Base-by-base conservation (phyloP, 1,140 invertebrate species). In the Hetaerina americana region DNA sequence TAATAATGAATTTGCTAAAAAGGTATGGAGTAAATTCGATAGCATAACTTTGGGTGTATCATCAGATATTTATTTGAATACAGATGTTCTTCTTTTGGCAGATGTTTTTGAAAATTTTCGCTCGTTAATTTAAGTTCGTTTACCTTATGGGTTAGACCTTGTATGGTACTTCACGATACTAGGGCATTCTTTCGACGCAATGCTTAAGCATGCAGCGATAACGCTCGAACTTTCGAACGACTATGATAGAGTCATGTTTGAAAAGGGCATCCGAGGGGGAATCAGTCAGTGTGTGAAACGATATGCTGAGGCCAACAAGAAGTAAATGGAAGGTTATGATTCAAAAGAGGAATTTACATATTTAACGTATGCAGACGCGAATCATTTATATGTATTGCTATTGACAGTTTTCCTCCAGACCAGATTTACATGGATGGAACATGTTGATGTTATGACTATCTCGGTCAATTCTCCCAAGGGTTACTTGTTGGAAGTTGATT, bases 341-440 rank as follows among this genome's bases (percentile, higher is more conserved):
- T 5, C 72, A 18, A 75, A 72, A 40, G 72, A 81, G 74, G 67
- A 71, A 22, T 70, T 68, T 40, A 78, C 76, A 10, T 83, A 78
- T 77, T 68, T 85, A 24, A 75, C 78, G 25, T 85, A 85, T 77
- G 78, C 80, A 22, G 84, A 86, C 81, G 79, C 78, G 10, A 86
- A 85, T 75, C 85, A 86, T 78, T 76, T 85, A 40, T 87, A 87
- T 80, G 84, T 84, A 10, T 80, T 74, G 71, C 79, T 80, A 10
- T 84, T 86, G 82, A 80, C 76, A 25, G 75, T 81, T 73, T 75
- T 72, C 72, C 76, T 85, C 57, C 83, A 83, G 24, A 75, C 73
- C 25, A 73, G 71, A 28, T 73, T 77, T 40, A 86, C 85, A 78
- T 68, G 81, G 75, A 86, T 81, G 81, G 70, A 80, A 25, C 71